Evolutionary conservation across 2,113 vertebrate genomes (phyloP).

Genomic region (Haemorhous mexicanus): DNA sequence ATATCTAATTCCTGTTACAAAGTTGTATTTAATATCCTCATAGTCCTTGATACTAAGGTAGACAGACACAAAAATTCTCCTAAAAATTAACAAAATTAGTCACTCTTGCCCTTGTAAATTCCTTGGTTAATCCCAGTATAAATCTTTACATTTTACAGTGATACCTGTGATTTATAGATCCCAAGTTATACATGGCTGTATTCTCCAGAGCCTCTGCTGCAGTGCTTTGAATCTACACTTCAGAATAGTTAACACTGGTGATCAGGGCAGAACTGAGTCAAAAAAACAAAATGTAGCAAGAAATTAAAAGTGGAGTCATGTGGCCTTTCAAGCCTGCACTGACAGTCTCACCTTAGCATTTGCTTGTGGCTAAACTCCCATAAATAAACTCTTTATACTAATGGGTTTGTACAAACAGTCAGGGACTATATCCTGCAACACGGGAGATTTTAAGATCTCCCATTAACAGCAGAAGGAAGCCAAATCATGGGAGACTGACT

Average conservation of each 20-base stretch:
- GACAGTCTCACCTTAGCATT: slow-evolving; percentile 2
- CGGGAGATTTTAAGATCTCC: slow-evolving; percentile 16
- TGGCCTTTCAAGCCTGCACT: neutral
- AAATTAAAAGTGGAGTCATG: neutral
- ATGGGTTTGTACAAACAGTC: slow-evolving; percentile 16
- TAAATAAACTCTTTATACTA: slow-evolving; percentile 8
- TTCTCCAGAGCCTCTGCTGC: neutral
- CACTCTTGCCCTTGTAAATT: neutral
- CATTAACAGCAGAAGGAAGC: slow-evolving; percentile 1
- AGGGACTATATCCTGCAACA: neutral
- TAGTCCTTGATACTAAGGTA: neutral
- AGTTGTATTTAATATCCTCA: neutral
- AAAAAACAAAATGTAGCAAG: neutral
- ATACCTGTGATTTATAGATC: neutral
- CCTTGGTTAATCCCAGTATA: neutral
- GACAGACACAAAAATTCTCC: neutral
- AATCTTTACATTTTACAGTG: neutral
- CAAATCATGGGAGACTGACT: neutral
- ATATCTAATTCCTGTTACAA: neutral
- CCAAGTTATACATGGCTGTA: neutral
- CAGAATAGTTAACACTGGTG: neutral
- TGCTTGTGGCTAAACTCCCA: neutral
- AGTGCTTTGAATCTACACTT: neutral
- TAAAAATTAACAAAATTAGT: neutral
- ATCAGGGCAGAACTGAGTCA: neutral